Evolutionary conservation across 2,888 invertebrate genomes (phyloP).

Genomic region (Punctoribates punctum): DNA sequence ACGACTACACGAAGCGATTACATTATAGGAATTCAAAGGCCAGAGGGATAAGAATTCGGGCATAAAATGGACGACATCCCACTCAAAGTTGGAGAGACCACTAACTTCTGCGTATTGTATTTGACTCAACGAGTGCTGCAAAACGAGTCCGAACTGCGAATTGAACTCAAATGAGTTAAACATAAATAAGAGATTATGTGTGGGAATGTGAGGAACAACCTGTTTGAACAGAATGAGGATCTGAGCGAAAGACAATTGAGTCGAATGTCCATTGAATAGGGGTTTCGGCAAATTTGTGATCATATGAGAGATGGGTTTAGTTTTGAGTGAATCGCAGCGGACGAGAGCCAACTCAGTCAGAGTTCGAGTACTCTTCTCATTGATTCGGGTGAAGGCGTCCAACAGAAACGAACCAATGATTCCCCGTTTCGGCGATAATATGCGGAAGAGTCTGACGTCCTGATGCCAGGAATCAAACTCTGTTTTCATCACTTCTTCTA

Average conservation of each 20-base stretch:
- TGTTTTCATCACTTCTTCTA: constrained; percentile 52
- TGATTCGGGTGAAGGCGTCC: constrained; percentile 66
- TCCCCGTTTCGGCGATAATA: constrained; percentile 56
- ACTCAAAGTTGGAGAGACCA: constrained; percentile 81
- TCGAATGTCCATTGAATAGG: constrained; percentile 53
- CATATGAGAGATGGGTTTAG: constrained; percentile 72
- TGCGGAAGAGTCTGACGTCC: constrained; percentile 75
- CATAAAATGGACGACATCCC: constrained; percentile 84
- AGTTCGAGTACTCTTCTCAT: constrained; percentile 58
- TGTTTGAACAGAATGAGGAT: constrained; percentile 16
- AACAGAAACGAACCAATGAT: constrained; percentile 76
- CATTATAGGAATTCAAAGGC: constrained; percentile 52
- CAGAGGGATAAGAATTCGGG: constrained; percentile 78
- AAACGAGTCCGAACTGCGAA: constrained; percentile 71
- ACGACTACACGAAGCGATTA: constrained; percentile 63
- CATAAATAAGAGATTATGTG: not conserved
- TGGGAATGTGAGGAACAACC: not conserved
- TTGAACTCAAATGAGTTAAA: not conserved
- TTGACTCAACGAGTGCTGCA: constrained; percentile 79
- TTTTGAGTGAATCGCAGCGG: constrained; percentile 62
- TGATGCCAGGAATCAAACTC: constrained; percentile 75
- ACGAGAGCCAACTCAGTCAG: constrained; percentile 49
- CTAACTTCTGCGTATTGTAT: constrained; percentile 74
- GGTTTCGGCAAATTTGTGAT: constrained; percentile 77
- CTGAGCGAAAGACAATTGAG: constrained; percentile 22